Evolutionary conservation across 2,797 vertebrate species (phyloP).

Genomic region (Danionella dracula): DNA sequence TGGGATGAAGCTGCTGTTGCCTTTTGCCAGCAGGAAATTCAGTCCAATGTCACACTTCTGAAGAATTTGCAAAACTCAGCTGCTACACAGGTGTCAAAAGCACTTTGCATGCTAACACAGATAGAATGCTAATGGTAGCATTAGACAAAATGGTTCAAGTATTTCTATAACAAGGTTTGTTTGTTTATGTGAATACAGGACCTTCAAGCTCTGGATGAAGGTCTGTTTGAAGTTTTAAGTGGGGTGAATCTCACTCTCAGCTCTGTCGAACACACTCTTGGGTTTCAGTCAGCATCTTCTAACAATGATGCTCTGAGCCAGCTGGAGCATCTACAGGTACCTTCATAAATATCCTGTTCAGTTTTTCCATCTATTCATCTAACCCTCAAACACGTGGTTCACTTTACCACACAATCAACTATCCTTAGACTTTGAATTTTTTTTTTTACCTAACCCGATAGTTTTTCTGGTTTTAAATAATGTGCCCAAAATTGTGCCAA

Average conservation of each 20-base stretch:
- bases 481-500: too few relatives aligned
- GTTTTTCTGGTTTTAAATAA: too few relatives aligned
- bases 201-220: conserved; percentile 64
- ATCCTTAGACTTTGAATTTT: too few relatives aligned
- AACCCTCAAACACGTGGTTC: too few relatives aligned
- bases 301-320: conserved; percentile 55
- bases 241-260: conserved; percentile 69
- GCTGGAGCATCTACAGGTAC: conserved; percentile 74
- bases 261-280: conserved; percentile 67
- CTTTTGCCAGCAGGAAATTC: conserved; percentile 72
- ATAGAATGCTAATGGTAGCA: background rate
- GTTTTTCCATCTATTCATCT: background rate
- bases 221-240: conserved; percentile 73
- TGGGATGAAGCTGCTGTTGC: conserved; percentile 54
- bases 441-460: too few relatives aligned
- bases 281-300: conserved; percentile 45
- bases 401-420: too few relatives aligned
- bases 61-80: conserved; percentile 69
- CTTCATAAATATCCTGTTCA: background rate
- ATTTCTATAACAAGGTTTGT: background rate
- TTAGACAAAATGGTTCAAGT: too few relatives aligned
- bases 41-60: conserved; percentile 65
- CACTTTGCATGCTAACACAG: background rate
- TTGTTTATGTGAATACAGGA: conserved; percentile 51
- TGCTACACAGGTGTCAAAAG: conserved; percentile 63